Conservation (phyloP, 2,888 invertebrate species). For the Hypercompe scribonia region DNA sequence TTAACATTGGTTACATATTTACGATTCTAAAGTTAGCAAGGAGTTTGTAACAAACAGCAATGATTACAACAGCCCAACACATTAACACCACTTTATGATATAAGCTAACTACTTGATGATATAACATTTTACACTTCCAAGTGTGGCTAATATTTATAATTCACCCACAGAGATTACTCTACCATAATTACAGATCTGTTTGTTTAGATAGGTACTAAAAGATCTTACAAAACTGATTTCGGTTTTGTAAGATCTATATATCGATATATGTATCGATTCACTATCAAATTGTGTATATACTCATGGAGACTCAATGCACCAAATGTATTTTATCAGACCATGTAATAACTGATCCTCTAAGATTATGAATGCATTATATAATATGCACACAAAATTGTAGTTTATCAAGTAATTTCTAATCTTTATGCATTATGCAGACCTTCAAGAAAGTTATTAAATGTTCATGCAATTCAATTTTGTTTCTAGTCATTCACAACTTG, state of each 20-base stretch:
- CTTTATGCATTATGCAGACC: not conserved
- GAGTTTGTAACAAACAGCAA: constrained; percentile 68
- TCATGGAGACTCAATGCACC: not conserved
- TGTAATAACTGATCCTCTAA: not conserved
- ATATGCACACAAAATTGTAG: not conserved
- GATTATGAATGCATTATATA: not conserved
- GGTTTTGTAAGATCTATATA: too few species aligned
- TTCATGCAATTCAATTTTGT: not conserved
- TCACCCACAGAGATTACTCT: constrained; percentile 41
- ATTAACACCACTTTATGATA: constrained; percentile 62
- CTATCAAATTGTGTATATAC: not conserved
- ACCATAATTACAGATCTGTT: constrained; percentile 17
- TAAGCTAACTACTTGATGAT: constrained; percentile 55
- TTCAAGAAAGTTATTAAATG: not conserved
- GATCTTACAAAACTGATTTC: not conserved
- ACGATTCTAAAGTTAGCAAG: constrained; percentile 63
- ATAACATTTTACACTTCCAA: constrained; percentile 59
- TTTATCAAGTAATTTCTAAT: not conserved
- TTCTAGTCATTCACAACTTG: constrained; percentile 7
- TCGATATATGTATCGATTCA: constrained; percentile 2
- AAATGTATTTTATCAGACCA: not conserved
- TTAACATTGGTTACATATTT: constrained; percentile 58
- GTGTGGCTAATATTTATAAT: constrained; percentile 56
- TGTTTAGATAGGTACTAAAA: not conserved
- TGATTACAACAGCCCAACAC: constrained; percentile 71